Evolutionary conservation across 1,140 invertebrate species (phyloP).

Genomic region (Drosophila auraria): DNA sequence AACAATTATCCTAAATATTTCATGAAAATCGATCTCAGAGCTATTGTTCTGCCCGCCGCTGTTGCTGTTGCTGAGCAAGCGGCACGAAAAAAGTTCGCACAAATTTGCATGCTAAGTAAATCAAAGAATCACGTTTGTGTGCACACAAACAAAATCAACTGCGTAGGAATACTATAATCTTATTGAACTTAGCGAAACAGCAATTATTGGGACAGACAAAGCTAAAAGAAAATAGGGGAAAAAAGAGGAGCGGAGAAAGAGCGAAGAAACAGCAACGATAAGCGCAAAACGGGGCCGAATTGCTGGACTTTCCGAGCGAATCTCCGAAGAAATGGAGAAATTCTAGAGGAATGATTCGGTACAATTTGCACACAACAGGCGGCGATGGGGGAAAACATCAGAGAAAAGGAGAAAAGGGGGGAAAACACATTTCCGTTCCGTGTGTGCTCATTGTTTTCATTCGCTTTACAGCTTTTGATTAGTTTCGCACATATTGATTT

Average conservation of each 20-base stretch:
- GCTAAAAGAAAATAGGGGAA: constrained; percentile 8
- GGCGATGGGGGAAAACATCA: not conserved
- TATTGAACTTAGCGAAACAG: constrained; percentile 47
- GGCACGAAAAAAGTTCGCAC: constrained; percentile 36
- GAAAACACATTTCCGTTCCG: constrained; percentile 28
- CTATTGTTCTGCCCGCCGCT: constrained; percentile 8
- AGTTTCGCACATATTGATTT: constrained; percentile 58
- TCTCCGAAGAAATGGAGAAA: constrained; percentile 22
- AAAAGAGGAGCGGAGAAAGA: constrained; percentile 1
- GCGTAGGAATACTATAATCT: constrained; percentile 34
- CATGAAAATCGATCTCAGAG: not conserved
- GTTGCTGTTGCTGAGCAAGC: constrained; percentile 41
- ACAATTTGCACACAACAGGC: constrained; percentile 12
- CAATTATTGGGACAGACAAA: constrained; percentile 57
- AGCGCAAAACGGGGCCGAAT: constrained; percentile 39
- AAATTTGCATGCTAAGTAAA: constrained; percentile 71
- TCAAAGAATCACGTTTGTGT: constrained; percentile 50
- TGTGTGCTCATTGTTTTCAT: constrained; percentile 45
- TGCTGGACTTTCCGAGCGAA: constrained; percentile 40
- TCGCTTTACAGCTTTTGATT: constrained; percentile 57
- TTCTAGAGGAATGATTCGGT: constrained; percentile 25
- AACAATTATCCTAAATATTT: not conserved
- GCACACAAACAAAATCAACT: constrained; percentile 39
- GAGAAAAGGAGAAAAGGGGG: not conserved
- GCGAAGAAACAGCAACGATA: constrained; percentile 22